Evolutionary conservation across 2,888 invertebrate genomes (phyloP), one percentile per base, ranked within the genome.

Genomic region (Drosophila demipolita): DNA sequence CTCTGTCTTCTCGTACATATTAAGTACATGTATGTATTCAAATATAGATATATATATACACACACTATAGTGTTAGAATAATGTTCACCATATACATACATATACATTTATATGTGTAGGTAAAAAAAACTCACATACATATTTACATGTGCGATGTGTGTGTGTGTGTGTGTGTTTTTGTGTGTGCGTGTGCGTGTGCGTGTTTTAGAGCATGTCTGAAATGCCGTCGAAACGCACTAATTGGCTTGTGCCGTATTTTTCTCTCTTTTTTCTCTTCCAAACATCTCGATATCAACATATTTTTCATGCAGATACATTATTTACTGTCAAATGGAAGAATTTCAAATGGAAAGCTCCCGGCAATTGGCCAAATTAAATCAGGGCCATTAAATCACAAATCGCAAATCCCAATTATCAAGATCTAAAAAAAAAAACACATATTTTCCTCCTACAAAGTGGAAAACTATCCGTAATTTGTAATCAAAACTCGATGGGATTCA

Each of bases 321-420:
- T 94, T 96, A 96, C 95, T 96, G 96, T 95, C 96, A 96, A 95
- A 96, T 96, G 96, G 96, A 96, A 94, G 96, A 96, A 94, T 95
- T 96, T 94, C 96, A 96, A 95, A 95, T 95, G 94, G 96, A 96
- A 94, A 95, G 95, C 94, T 95, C 95, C 93, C 94, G 92, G 73
- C 91, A 91, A 89, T 95, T 94, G 90, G 90, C 85, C 83, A 90
- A 90, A 78, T 72, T 90, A 58, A 55, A 55, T 55, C 89, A 90
- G 81, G 78, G 79, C 81, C 89, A 90, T 84, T 88, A 83, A 90
- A 79, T 64, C 48, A 61, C 93, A 94, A 58, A 62, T 42, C 38
- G 26, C 66, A 62, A 55, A 58, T n/a, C 23, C 4, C 55, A 59
- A 52, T 60, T n/a, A 57, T 32, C 42, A n/a, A 60, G 55, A 69